These are phyloP conservation scores for Cantharis lateralis DNA, from an alignment of 2,888 invertebrate genomes.

Conservation along the genomic window DNA sequence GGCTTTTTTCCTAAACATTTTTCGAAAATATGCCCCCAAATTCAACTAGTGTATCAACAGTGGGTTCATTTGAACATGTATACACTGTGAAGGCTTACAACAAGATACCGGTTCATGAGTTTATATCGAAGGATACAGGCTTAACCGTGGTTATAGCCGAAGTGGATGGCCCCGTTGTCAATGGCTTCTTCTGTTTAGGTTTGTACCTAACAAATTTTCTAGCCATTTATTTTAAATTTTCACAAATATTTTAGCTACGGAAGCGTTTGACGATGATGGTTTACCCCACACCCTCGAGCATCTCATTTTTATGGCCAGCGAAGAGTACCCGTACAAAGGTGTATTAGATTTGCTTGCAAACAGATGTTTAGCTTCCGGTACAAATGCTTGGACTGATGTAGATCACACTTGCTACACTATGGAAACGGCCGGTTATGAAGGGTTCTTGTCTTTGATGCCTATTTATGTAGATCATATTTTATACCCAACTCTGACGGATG, in stretches of 20 bases:
- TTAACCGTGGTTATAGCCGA: slow-evolving; percentile 82
- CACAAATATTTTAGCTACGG: slow-evolving; percentile 69
- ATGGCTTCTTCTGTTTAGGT: slow-evolving; percentile 88
- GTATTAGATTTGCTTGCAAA: slow-evolving; percentile 87
- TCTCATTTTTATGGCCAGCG: slow-evolving; percentile 87
- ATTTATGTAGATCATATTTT: slow-evolving; percentile 91
- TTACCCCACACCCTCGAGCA: slow-evolving; percentile 92
- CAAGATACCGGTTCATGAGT: slow-evolving; percentile 78
- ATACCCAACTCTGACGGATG: slow-evolving; percentile 78
- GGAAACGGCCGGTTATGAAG: slow-evolving; percentile 84
- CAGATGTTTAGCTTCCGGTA: slow-evolving; percentile 87
- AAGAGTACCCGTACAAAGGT: slow-evolving; percentile 88
- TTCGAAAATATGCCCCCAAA: neutral
- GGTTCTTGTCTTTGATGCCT: slow-evolving; percentile 86
- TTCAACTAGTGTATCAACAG: neutral
- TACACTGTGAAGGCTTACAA: slow-evolving; percentile 71
- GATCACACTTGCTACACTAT: slow-evolving; percentile 92
- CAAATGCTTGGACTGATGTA: slow-evolving; percentile 87
- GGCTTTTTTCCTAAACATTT: neutral
- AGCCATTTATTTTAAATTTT: neutral
- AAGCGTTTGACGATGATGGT: slow-evolving; percentile 90
- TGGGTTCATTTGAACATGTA: slow-evolving; percentile 60
- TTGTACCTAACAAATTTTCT: slow-evolving; percentile 45
- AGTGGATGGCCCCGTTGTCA: slow-evolving; percentile 88
- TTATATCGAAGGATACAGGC: slow-evolving; percentile 78